phyloP scores from a whole-genome alignment of 2,113 vertebrate genomes.

The Vulpes lagopus region DNA sequence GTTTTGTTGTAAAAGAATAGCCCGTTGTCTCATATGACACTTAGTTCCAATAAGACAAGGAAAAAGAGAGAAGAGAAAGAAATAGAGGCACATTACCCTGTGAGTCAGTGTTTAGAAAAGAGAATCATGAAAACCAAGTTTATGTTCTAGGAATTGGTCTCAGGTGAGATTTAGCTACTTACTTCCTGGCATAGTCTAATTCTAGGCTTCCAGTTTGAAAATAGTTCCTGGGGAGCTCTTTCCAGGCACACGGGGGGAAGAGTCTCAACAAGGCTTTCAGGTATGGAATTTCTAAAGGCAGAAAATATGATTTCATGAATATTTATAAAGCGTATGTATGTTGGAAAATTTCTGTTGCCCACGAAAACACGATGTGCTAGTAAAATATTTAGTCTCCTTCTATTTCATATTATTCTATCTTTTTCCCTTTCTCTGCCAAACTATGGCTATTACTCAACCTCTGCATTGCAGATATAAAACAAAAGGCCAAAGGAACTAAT shows the following conservation, averaged over 20 bases:
- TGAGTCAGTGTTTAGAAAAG: background rate
- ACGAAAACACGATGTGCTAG: background rate
- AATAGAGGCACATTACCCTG: background rate
- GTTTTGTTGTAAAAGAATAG: conserved; percentile 26
- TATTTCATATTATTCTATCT: background rate
- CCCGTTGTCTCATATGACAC: conserved; percentile 48
- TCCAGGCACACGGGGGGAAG: background rate
- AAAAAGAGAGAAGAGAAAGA: background rate
- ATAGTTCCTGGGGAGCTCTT: background rate
- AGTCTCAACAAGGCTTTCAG: background rate
- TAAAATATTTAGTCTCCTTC: background rate
- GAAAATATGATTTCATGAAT: background rate
- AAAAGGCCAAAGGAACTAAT: background rate
- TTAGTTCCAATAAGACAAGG: background rate
- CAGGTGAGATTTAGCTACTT: background rate
- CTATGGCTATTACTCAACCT: background rate
- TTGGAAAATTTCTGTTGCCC: background rate
- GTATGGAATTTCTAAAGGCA: background rate
- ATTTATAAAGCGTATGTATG: background rate
- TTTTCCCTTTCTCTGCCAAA: background rate
- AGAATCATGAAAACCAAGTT: background rate
- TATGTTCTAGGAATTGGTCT: background rate
- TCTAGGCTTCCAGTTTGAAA: background rate
- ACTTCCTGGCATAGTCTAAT: background rate
- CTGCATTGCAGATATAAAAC: background rate